Evolutionary conservation across 1,140 invertebrate genomes (phyloP).

Genomic region (Zaprionus kolodkinae): DNA sequence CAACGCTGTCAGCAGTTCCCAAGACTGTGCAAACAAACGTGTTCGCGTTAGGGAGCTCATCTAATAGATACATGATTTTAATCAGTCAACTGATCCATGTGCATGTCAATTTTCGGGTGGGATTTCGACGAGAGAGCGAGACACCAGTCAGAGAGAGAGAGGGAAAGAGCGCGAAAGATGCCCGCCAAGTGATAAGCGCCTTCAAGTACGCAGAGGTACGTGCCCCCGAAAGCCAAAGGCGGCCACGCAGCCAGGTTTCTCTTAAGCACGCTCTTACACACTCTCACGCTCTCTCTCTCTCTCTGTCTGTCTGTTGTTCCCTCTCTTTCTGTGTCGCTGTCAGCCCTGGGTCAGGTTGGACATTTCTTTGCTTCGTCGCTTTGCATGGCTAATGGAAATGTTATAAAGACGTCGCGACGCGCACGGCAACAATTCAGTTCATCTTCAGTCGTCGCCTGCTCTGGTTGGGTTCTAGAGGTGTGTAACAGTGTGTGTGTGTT

Average conservation of each 20-base stretch:
- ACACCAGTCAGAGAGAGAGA: neutral
- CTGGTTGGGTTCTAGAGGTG: constrained; percentile 69
- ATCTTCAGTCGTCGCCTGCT: constrained; percentile 78
- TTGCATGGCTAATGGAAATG: constrained; percentile 79
- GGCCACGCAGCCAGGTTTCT: constrained; percentile 50
- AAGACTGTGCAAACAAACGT: constrained; percentile 39
- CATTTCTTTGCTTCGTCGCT: constrained; percentile 54
- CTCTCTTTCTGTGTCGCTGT: constrained; percentile 17
- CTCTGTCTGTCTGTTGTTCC: neutral
- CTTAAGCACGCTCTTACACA: constrained; percentile 46
- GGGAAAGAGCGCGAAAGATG: constrained; percentile 37
- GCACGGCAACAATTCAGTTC: constrained; percentile 73
- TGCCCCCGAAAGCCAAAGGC: constrained; percentile 28
- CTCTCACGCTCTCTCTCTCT: constrained; percentile 1
- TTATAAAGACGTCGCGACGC: constrained; percentile 73
- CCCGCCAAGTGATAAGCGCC: constrained; percentile 56
- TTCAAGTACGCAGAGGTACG: constrained; percentile 59
- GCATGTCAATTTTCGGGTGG: constrained; percentile 63
- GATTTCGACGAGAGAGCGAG: constrained; percentile 8
- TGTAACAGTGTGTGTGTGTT: constrained; percentile 16
- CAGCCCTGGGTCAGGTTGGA: constrained; percentile 57
- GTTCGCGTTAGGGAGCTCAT: constrained; percentile 31
- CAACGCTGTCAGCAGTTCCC: constrained; percentile 45
- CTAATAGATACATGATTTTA: constrained; percentile 47
- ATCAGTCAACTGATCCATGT: constrained; percentile 51